Evolutionary conservation across 2,113 vertebrate species (phyloP).

Genomic region (Pelecanus crispus): DNA sequence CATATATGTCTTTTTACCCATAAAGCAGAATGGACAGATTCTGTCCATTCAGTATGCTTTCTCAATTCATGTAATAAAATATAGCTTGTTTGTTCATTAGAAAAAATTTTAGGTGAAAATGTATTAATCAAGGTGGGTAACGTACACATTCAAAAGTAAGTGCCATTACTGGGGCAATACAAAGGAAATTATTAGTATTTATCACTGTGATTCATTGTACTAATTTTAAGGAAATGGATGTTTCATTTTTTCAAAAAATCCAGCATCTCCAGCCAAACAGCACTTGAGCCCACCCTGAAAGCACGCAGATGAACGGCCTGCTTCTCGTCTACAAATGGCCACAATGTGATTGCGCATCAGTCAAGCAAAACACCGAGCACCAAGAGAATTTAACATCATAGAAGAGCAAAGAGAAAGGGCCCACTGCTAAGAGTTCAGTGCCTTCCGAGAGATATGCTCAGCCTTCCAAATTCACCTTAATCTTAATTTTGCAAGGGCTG

Average conservation of each 20-base stretch:
- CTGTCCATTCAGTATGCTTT: background rate
- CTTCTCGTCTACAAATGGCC: background rate
- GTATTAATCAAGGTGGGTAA: background rate
- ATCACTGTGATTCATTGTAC: slow-evolving; percentile 46
- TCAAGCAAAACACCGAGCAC: background rate
- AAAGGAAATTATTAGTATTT: slow-evolving; percentile 53
- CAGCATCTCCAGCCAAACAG: background rate
- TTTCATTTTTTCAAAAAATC: slow-evolving; percentile 5
- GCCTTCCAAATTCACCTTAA: background rate
- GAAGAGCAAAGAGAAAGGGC: background rate
- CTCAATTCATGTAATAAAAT: background rate
- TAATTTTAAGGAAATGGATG: slow-evolving; percentile 4
- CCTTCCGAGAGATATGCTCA: background rate
- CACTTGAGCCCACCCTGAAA: background rate
- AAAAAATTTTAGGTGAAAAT: background rate
- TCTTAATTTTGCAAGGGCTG: background rate
- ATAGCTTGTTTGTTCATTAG: background rate
- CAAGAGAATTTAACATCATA: background rate
- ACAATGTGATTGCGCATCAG: background rate
- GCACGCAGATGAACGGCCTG: slow-evolving; percentile 2
- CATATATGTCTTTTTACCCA: background rate
- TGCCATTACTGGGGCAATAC: background rate
- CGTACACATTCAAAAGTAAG: slow-evolving; percentile 15
- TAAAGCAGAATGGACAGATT: background rate
- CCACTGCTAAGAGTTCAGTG: background rate